Conservation (phyloP, 2,797 vertebrate genomes). For the Chaunax sp. region DNA sequence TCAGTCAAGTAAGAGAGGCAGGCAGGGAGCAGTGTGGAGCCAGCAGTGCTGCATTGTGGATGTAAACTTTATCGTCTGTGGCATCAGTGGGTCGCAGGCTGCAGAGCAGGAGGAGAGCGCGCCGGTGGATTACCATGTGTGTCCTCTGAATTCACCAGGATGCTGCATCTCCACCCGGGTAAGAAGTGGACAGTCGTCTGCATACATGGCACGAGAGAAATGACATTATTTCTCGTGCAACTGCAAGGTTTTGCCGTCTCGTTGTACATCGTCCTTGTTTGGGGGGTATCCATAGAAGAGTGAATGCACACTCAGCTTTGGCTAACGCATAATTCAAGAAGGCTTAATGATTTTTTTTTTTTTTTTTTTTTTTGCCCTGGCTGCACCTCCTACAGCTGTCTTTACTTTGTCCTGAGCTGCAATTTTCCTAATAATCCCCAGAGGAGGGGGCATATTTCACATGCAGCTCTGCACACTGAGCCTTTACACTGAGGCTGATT, state of each 20-base stretch:
- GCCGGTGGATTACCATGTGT: constrained; percentile 77
- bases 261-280: neutral
- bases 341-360: constrained; percentile 1
- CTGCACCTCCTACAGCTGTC: neutral
- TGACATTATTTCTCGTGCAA: neutral
- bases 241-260: neutral
- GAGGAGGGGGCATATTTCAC: constrained; percentile 33
- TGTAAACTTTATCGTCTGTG: constrained; percentile 84
- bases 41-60: constrained; percentile 71
- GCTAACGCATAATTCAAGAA: neutral
- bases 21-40: constrained; percentile 32
- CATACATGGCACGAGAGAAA: neutral
- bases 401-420: constrained; percentile 27
- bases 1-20: constrained; percentile 36
- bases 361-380: neutral
- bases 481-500: constrained; percentile 39
- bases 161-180: constrained; percentile 84
- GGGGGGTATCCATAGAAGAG: neutral
- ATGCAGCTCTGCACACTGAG: constrained; percentile 32
- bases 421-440: constrained; percentile 24
- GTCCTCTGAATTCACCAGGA: constrained; percentile 83
- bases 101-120: constrained; percentile 56
- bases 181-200: constrained; percentile 62
- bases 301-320: constrained; percentile 13
- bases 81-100: constrained; percentile 67